Percentiles rank a stretch among this genome's conserved stretches.
Evolutionary conservation across 92 coral and sea anemone genomes (phyloP).

Genomic region (Actinernus sp.): DNA sequence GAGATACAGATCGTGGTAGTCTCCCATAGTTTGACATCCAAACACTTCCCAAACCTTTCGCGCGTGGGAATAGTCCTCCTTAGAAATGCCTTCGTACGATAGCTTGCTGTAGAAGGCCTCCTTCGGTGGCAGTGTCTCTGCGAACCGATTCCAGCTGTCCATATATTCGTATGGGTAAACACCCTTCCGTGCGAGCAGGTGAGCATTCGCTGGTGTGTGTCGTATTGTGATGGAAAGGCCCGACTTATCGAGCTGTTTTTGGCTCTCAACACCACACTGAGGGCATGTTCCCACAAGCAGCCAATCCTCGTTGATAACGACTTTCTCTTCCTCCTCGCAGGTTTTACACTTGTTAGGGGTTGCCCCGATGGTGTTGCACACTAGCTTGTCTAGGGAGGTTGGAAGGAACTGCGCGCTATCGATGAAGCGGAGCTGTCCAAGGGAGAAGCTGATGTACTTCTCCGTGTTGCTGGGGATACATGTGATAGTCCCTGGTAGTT

Average conservation of each 20-base stretch:
- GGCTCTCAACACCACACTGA: neutral
- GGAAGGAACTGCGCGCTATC: conserved; percentile 14
- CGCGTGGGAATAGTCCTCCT: too few species aligned
- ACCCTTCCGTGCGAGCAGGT: conserved; percentile 1
- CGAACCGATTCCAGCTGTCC: conserved; percentile 1
- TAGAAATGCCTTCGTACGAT: neutral
- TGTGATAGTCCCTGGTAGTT: neutral
- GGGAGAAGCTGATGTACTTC: conserved; percentile 16
- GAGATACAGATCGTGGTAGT: conserved; percentile 2
- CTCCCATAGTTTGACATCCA: conserved; percentile 12
- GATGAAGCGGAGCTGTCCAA: conserved; percentile 4
- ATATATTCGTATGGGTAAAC: conserved; percentile 14
- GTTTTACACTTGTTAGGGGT: neutral
- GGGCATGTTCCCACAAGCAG: too few species aligned
- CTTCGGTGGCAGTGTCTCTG: conserved; percentile 4
- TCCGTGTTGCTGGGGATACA: conserved; percentile 16
- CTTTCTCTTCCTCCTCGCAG: too few species aligned
- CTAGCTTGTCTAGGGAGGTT: conserved; percentile 4
- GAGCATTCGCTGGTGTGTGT: too few species aligned
- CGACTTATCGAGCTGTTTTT: too few species aligned
- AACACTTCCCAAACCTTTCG: too few species aligned
- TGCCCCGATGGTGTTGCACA: too few species aligned
- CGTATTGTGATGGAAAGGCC: too few species aligned
- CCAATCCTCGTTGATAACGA: too few species aligned
- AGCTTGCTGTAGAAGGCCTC: neutral